phyloP scores from a whole-genome alignment of 2,797 vertebrate genomes.

The Molossus alvarezi region DNA sequence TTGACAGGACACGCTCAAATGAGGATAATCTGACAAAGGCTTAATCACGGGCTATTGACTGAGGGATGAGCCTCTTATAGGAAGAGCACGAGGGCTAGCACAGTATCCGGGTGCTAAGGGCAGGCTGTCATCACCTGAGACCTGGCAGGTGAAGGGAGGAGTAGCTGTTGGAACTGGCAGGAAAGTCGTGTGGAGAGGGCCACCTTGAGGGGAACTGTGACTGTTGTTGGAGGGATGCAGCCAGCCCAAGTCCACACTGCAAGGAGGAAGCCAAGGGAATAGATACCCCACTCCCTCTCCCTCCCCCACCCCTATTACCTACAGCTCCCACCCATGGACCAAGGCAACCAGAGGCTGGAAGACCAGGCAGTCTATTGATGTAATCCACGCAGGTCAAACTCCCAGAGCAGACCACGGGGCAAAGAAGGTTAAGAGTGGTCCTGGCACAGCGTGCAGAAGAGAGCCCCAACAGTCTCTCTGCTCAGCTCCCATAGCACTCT shows the following conservation, averaged over 20 bases:
- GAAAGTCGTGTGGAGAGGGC: neutral
- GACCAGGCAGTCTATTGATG: neutral
- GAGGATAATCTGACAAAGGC: constrained; percentile 6
- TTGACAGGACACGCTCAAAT: neutral
- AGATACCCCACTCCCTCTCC: neutral
- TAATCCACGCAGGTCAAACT: neutral
- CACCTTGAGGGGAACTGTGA: neutral
- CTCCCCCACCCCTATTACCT: neutral
- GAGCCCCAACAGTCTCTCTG: neutral
- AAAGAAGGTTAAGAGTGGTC: neutral
- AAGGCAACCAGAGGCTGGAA: neutral
- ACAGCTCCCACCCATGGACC: neutral
- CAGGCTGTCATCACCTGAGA: neutral
- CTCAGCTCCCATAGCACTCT: neutral
- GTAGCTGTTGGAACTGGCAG: neutral
- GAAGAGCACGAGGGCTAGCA: neutral
- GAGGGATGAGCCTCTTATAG: neutral
- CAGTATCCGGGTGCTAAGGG: neutral
- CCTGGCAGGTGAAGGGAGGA: neutral
- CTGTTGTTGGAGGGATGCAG: neutral
- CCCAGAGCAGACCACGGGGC: neutral
- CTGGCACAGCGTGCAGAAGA: neutral
- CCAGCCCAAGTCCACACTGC: neutral
- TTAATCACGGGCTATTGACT: constrained; percentile 5
- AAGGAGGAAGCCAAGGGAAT: neutral